Base-by-base conservation (phyloP, 2,113 vertebrate genomes). In the Halcyon senegalensis region DNA sequence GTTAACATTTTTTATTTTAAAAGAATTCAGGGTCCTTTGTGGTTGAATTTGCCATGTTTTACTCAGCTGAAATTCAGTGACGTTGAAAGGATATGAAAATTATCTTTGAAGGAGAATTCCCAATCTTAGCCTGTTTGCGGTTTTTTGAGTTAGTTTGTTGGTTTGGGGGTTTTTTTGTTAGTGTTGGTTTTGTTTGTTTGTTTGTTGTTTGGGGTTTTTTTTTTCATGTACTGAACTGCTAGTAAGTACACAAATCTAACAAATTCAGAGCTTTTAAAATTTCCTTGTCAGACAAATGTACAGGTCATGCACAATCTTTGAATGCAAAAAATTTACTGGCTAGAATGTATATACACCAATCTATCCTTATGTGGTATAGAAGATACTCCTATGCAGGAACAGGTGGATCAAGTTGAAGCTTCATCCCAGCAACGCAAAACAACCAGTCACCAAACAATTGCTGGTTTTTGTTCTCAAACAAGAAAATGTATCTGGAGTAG, bases 401-500 rank as follows among this genome's bases (percentile, higher is more conserved):
- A 95, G 73, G 56, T 83, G 27, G 31, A 69, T 85, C 33, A 64
- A 44, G 44, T 87, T 84, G 37, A 56, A 93, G 13, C 77, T 96
- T 97, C 20, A 74, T 60, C 78, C 82, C 20, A 95, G 51, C 15
- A 89, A 41, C 16, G 68, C 25, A 86, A 85, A 94, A n/a, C 28
- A 82, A 69, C 27, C 18, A 60, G 27, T 74, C 68, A 91, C 25
- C 58, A 94, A 91, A 63, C 60, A 95, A 66, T 82, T 93, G 19
- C 44, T 88, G 13, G 79, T 41, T 66, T 93, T 89, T 89, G 63
- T 35, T 95, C 35, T 96, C 82, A 96, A 90, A 93, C 27, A 58
- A 62, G 51, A 80, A 91, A 81, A 23, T n/a, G 16, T 64, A 50
- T 72, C 35, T 77, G 60, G 69, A 51, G 2, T 72, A 83, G 63